These are phyloP conservation scores for Aix galericulata DNA, from an alignment of 2,113 vertebrate species.

Conservation along the genomic window DNA sequence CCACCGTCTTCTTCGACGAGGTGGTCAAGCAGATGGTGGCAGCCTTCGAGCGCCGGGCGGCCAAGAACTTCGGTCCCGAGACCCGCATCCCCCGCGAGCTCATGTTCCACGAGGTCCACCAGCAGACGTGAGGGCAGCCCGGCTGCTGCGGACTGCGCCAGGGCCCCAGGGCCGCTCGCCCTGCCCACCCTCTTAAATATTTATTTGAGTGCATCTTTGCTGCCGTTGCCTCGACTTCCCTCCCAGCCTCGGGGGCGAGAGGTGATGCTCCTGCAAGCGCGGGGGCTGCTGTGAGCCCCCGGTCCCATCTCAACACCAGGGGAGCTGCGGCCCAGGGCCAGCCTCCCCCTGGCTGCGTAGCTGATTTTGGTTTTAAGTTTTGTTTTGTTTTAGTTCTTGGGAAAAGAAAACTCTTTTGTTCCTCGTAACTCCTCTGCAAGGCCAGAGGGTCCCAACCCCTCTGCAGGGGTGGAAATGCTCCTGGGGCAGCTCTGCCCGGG, in stretches of 20 bases:
- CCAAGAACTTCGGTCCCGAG: slow-evolving; percentile 88
- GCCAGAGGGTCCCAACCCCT: background rate
- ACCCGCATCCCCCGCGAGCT: slow-evolving; percentile 91
- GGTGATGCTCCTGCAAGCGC: background rate
- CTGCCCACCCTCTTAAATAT: slow-evolving; percentile 25
- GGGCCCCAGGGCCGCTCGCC: background rate
- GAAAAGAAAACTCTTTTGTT: background rate
- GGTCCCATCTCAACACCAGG: rapidly evolving
- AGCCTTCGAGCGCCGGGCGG: slow-evolving; percentile 89
- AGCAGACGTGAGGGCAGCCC: slow-evolving; percentile 84
- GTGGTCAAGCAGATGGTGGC: slow-evolving; percentile 95
- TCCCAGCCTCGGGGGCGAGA: background rate
- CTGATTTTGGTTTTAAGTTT: background rate
- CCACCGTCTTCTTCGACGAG: slow-evolving; percentile 94
- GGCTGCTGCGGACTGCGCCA: background rate
- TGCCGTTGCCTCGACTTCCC: background rate
- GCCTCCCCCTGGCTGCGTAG: background rate
- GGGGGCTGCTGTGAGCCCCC: background rate
- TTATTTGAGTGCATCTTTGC: slow-evolving; percentile 66
- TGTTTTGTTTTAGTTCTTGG: background rate
- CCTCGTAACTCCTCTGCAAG: background rate
- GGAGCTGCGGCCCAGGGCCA: background rate
- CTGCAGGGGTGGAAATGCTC: background rate
- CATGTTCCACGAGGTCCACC: slow-evolving; percentile 93
- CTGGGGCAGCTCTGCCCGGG: background rate